phyloP scores from a whole-genome alignment of 2,797 vertebrate genomes.

The Chloroceryle amazona region DNA sequence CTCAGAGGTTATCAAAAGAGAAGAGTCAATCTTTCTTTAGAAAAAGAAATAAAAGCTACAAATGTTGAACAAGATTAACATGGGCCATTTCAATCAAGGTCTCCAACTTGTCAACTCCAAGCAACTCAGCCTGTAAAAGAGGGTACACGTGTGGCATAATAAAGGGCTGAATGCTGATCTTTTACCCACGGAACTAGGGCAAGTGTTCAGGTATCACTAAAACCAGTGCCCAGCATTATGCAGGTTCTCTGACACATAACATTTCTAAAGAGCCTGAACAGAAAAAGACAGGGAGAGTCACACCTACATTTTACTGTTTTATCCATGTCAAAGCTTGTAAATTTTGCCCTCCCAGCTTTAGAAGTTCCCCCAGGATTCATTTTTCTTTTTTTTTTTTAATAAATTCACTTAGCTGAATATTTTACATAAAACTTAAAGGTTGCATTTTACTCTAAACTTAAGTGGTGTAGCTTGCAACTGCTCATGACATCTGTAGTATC shows the following conservation, averaged over 20 bases:
- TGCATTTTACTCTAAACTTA: background rate
- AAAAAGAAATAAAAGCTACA: constrained; percentile 32
- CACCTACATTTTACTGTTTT: background rate
- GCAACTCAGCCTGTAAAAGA: background rate
- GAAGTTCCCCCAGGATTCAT: background rate
- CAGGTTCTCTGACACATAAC: background rate
- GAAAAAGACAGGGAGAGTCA: background rate
- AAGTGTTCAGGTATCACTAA: background rate
- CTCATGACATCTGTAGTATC: background rate
- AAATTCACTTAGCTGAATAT: background rate
- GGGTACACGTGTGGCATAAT: background rate
- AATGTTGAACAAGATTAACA: constrained; percentile 36
- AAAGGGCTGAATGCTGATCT: background rate
- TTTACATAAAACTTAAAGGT: background rate
- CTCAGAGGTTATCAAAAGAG: constrained; percentile 1
- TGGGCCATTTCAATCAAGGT: background rate
- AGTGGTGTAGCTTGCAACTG: background rate
- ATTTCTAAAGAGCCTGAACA: background rate
- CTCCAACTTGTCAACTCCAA: background rate
- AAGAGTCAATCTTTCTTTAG: background rate
- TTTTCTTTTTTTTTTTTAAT: background rate
- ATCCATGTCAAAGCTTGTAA: background rate
- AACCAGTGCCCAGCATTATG: background rate
- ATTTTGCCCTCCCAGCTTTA: background rate
- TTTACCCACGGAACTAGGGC: background rate